Evolutionary conservation across 1,140 invertebrate genomes (phyloP), one percentile per base, ranked within the genome.

Genomic region (Zophobas morio): DNA sequence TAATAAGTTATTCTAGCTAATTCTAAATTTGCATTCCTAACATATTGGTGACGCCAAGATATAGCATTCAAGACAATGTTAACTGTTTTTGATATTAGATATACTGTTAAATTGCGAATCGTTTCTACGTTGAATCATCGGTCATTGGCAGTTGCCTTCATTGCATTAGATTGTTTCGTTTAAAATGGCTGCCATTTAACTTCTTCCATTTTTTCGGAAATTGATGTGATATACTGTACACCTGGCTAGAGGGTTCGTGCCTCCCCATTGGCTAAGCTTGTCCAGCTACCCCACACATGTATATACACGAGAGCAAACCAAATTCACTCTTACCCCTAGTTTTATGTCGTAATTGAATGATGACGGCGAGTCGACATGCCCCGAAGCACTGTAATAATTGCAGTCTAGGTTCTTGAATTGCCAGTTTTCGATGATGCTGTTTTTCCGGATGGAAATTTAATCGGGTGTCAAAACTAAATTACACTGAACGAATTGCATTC

Each of bases 1-100:
- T 60, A 60, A 60, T 60, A 60, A 60, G 60, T 66, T 42, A 66
- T 66, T 66, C 60, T 66, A 42, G n/a, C 60, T 42, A 66, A 42
- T 66, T 40, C n/a, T 40, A 66, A 66, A 42, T 66, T 66, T 42
- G 60, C 60, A 66, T 66, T 66, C 60, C 20, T 40, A 42, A 42
- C 60, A 40, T 66, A 36, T 66, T 32, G 60, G 33, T 66, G 60
- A 66, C 39, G 60, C 8, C 33, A 57, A 34, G 33, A 57, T 46
- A 46, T 57, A 33, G 33, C 39, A 32, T 42, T n/a, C 39, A 66
- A 66, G 20, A 66, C 60, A 66, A 66, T 66, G 60, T 66, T 66
- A 66, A 66, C 60, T 66, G 60, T 66, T 66, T 66, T 66, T 66
- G 60, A 66, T 42, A 33, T 40, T 20, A 20, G 20, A 20, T 20